phyloP scores from a whole-genome alignment of 2,888 invertebrate species.

The Lasiommata megera region DNA sequence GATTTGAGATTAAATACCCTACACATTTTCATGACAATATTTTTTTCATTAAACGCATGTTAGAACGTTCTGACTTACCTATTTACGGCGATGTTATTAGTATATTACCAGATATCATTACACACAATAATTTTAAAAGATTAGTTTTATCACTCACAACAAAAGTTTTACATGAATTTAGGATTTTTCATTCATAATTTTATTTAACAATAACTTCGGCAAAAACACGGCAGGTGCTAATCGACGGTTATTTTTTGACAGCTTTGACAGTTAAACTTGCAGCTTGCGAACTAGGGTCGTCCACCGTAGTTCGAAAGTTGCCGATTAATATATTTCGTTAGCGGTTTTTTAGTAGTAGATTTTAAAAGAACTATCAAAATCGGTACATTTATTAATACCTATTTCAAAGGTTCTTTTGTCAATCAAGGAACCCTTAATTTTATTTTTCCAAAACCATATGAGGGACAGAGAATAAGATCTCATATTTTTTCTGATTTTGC shows the following conservation, averaged over 20 bases:
- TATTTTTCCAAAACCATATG: no score
- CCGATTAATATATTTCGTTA: no score
- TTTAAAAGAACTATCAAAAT: no score
- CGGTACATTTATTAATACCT: no score
- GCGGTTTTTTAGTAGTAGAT: no score
- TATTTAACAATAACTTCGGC: conserved; percentile 5
- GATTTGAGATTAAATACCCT: neutral
- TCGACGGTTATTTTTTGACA: conserved; percentile 51
- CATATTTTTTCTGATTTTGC: no score
- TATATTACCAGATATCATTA: neutral
- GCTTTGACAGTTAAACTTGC: conserved; percentile 39
- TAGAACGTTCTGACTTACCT: neutral
- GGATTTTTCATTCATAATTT: conserved; percentile 17
- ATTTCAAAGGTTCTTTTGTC: no score
- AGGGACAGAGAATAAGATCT: no score
- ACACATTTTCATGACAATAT: neutral
- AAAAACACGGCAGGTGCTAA: conserved; percentile 60
- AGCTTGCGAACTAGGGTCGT: neutral
- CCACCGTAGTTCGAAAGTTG: neutral
- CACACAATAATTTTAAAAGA: neutral
- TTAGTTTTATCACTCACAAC: neutral
- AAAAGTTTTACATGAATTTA: neutral
- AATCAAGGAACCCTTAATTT: no score
- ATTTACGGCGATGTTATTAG: conserved; percentile 2
- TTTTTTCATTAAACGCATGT: neutral